Conservation (phyloP, 1,140 invertebrate species). For the Copidosoma floridanum region DNA sequence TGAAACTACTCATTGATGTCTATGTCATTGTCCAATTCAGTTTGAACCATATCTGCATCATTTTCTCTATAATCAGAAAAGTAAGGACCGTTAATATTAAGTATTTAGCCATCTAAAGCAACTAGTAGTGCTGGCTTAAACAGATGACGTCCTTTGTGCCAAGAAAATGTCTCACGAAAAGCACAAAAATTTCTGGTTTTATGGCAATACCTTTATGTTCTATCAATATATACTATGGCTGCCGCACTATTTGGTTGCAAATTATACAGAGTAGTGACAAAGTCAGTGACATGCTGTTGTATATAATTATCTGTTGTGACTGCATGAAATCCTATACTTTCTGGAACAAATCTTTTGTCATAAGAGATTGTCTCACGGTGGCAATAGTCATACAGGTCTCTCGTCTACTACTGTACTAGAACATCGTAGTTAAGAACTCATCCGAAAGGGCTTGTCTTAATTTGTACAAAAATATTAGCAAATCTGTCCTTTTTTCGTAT, state of each 20-base stretch:
- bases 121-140: conserved; percentile 14
- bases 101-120: conserved; percentile 12
- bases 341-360: not conserved
- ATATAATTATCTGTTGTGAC: too few species aligned
- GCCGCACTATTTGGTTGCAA: not conserved
- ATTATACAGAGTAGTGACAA: conserved; percentile 1
- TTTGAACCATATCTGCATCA: conserved; percentile 11
- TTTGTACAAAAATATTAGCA: not conserved
- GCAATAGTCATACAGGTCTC: not conserved
- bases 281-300: not conserved
- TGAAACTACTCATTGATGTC: conserved; percentile 16
- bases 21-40: conserved; percentile 12
- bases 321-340: not conserved
- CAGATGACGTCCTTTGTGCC: conserved; percentile 19
- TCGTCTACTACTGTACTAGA: not conserved
- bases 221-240: not conserved
- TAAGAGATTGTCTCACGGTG: conserved; percentile 2
- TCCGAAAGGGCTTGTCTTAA: not conserved
- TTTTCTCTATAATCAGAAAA: conserved; percentile 14
- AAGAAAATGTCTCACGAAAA: too few species aligned
- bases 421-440: not conserved
- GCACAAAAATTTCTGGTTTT: too few species aligned
- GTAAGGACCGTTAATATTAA: conserved; percentile 9
- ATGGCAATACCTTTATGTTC: not conserved
- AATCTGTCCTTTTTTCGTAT: conserved; percentile 7